Percentiles rank a stretch among this genome's conserved stretches.
phyloP scores from a whole-genome alignment of 2,113 vertebrate species.

The Thamnophis sirtalis region DNA sequence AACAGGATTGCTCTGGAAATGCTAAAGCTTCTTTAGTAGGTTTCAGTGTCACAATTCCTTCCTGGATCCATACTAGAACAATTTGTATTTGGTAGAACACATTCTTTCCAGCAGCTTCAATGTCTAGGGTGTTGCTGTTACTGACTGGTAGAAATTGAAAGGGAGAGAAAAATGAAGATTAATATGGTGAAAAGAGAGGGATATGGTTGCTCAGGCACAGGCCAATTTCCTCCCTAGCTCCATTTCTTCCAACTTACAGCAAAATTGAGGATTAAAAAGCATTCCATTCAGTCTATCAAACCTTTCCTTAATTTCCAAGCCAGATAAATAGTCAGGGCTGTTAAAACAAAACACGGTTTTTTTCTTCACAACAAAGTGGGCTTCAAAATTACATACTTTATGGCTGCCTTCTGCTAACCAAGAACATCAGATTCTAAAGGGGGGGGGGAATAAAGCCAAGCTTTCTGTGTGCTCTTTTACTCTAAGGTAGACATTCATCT shows the following conservation, averaged over 20 bases:
- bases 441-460: too few relatives aligned
- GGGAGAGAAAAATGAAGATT: not conserved
- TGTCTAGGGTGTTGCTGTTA: not conserved
- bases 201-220: rapidly evolving
- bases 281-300: not conserved
- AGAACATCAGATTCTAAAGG: not conserved
- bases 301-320: not conserved
- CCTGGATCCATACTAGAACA: not conserved
- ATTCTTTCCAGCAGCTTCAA: not conserved
- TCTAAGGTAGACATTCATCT: not conserved
- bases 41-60: not conserved
- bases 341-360: not conserved
- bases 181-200: not conserved
- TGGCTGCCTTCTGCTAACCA: not conserved
- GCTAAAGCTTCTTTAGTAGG: not conserved
- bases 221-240: not conserved
- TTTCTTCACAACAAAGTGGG: constrained; percentile 10
- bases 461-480: not conserved
- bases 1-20: not conserved
- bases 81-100: not conserved
- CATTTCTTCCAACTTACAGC: not conserved
- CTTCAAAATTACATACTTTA: not conserved
- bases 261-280: constrained; percentile 3
- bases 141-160: not conserved
- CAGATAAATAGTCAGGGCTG: not conserved